Evolutionary conservation across 2,113 vertebrate genomes (phyloP).

Genomic region (Caretta caretta): DNA sequence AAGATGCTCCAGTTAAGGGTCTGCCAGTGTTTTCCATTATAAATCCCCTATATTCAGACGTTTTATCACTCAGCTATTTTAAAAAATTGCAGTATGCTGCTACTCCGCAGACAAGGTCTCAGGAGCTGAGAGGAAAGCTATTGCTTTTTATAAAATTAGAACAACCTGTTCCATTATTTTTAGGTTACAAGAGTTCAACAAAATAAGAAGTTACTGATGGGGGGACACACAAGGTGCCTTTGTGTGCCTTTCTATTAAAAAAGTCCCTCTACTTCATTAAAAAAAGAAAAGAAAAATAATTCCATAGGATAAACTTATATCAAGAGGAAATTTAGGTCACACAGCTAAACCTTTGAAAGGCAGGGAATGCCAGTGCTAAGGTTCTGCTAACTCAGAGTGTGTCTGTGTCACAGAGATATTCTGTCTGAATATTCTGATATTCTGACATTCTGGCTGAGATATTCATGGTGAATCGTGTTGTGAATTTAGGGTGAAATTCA

Average conservation of each 20-base stretch:
- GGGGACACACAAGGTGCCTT: accelerated
- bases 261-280: not conserved
- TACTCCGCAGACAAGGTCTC: not conserved
- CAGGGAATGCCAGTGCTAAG: not conserved
- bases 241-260: not conserved
- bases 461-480: not conserved
- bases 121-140: not conserved
- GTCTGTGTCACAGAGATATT: not conserved
- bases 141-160: not conserved
- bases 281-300: not conserved
- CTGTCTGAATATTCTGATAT: not conserved
- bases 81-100: not conserved
- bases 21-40: not conserved
- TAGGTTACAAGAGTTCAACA: not conserved
- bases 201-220: not conserved
- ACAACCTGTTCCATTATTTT: not conserved
- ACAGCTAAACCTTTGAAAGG: not conserved
- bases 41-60: not conserved
- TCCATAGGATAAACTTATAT: not conserved
- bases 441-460: not conserved
- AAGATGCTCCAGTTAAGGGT: not conserved
- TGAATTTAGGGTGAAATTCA: not conserved
- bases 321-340: not conserved
- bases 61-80: not conserved
- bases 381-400: not conserved